These are phyloP conservation scores for human (Homo sapiens) DNA, from an alignment of 2,113 vertebrate species.

Conservation along the genomic window DNA sequence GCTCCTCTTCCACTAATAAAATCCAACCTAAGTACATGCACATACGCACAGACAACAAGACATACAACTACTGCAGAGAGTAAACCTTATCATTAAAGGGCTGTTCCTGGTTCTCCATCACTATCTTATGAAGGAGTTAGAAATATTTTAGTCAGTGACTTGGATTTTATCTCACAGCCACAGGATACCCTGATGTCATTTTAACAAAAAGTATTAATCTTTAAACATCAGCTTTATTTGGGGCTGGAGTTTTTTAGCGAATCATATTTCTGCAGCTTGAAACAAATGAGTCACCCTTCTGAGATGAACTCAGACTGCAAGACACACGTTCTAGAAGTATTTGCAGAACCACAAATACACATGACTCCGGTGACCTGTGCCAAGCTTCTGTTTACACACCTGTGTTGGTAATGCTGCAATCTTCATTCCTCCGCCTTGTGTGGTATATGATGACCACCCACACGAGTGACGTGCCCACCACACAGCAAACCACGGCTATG, in stretches of 20 bases:
- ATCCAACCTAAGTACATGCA: fast-evolving
- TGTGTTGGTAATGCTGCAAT: slow-evolving; percentile 98
- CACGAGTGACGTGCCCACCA: slow-evolving; percentile 97
- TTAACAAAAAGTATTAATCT: slow-evolving; percentile 31
- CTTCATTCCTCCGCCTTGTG: slow-evolving; percentile 94
- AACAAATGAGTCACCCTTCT: slow-evolving; percentile 60
- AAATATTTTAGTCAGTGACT: not conserved
- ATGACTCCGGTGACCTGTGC: not conserved
- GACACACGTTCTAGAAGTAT: slow-evolving; percentile 41
- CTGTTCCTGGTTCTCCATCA: not conserved
- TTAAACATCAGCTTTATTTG: slow-evolving; percentile 22
- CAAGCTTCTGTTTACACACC: slow-evolving; percentile 85
- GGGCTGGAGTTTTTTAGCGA: slow-evolving; percentile 56
- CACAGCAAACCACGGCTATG: slow-evolving; percentile 98
- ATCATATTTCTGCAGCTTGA: slow-evolving; percentile 13
- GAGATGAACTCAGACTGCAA: not conserved
- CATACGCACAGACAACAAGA: fast-evolving
- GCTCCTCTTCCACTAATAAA: not conserved
- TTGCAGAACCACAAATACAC: slow-evolving; percentile 18
- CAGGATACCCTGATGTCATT: not conserved
- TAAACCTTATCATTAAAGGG: not conserved
- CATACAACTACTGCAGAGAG: fast-evolving
- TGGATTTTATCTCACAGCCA: not conserved
- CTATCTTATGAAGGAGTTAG: not conserved
- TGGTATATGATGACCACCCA: slow-evolving; percentile 99